Evolutionary conservation across 2,888 invertebrate species (phyloP), one percentile per base, ranked within the genome.

Genomic region (Ectropis crepuscularia): DNA sequence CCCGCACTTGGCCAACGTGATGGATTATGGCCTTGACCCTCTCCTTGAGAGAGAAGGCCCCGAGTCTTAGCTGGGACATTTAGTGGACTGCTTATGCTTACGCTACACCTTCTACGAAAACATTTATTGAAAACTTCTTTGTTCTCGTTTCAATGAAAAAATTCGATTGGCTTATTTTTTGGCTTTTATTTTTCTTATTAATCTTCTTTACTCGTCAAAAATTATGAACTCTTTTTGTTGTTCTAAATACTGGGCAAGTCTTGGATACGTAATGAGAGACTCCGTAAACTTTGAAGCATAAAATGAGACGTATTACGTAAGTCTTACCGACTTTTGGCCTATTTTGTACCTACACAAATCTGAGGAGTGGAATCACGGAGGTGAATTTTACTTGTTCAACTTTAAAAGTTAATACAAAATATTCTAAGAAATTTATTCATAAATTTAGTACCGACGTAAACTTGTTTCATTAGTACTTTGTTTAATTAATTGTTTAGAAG

Each of bases 221-320:
- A 51, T 28, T 16, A 41, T n/a, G n/a, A n/a, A n/a, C 41, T 51
- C 8, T 50, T 50, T 38, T 50, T 39, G 12, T 51, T 41, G 41
- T 51, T 42, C 12, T 41, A 51, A 41, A 42, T 51, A 41, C 41
- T 54, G 50, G 50, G 49, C 10, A 65, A 69, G 50, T 63, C 50
- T 45, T 43, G 41, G 55, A 65, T 67, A 63, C 67, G 53, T 74
- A 73, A 76, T 70, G 69, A 72, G 65, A 63, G 63, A 68, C 68
- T 63, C 48, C 61, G 63, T 65, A 68, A 75, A 72, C 67, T 73
- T 68, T 51, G 42, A 46, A 63, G 57, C 57, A 69, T 67, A 70
- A 74, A 76, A 66, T 69, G 65, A 59, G 63, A 51, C 69, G 66
- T 64, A 68, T 65, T 67, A 71, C 61, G 60, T 51, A 46, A 12